Evolutionary conservation across 2,113 vertebrate species (phyloP).

Genomic region (Tinamus guttatus): DNA sequence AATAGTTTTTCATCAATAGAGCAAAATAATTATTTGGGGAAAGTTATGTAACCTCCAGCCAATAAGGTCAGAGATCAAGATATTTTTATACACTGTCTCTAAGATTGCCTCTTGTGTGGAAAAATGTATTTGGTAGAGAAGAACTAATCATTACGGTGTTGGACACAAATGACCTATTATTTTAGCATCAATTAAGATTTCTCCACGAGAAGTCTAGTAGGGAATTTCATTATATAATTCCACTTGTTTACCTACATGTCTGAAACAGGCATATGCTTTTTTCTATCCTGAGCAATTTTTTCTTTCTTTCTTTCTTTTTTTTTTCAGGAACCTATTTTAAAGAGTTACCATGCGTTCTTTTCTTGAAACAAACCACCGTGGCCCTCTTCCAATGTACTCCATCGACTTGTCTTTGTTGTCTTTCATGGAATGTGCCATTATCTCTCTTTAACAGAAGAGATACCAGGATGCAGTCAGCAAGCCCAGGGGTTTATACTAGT

Average conservation of each 20-base stretch:
- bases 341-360: background rate
- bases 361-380: background rate
- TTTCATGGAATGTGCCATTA: background rate
- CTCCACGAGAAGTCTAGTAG: background rate
- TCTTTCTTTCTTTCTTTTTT: too few species aligned
- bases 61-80: background rate
- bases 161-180: background rate
- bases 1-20: conserved; percentile 20
- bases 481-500: background rate
- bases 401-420: background rate
- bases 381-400: background rate
- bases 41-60: background rate
- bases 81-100: background rate
- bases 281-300: background rate
- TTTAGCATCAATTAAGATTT: background rate
- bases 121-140: background rate
- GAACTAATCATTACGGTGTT: background rate
- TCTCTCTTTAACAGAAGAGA: background rate
- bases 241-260: background rate
- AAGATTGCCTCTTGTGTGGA: background rate
- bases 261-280: background rate
- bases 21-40: background rate
- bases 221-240: background rate
- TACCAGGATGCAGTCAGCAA: background rate
- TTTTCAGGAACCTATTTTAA: background rate